Base-by-base conservation (phyloP, 1,140 invertebrate genomes). In the Drosophila dunni region DNA sequence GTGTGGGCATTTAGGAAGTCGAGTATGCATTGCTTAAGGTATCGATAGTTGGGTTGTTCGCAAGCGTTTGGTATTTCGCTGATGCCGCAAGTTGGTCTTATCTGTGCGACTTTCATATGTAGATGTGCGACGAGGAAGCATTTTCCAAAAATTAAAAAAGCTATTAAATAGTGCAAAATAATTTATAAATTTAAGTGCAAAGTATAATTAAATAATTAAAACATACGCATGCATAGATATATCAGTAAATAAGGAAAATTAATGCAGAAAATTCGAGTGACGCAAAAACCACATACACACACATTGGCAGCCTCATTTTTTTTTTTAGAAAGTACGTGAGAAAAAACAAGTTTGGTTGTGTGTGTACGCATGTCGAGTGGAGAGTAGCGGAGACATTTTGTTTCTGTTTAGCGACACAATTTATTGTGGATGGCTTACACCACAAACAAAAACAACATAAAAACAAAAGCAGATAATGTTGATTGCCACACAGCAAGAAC, bases 401-500 rank as follows among this genome's bases (percentile, higher is more conserved):
- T 75, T 75, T 75, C 72, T 75, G 66, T 75, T 75, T 70, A 64
- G 63, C 69, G 61, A 77, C 75, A 72, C 75, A 76, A 76, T 79
- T 82, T 63, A 66, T 83, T 89, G 84, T 89, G 84, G 84, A 89
- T 89, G 84, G 84, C 82, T 85, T 69, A 81, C 67, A 73, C 72
- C 84, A 81, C 58, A 67, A 83, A 51, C 54, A 65, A 45, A 60
- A 74, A 38, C 36, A 76, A 64, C n/a, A 71, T 17, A 50, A 64
- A 65, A 73, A 77, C 63, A 81, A 78, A 70, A 53, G 56, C 70
- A 82, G 48, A 77, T 66, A 62, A 77, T 73, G 69, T 73, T 77
- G 74, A 73, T 77, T 67, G 60, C 64, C 73, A 75, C 51, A 68
- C 54, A 75, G 65, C 38, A 79, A 69, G 34, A 83, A 60, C 46